Evolutionary conservation across 2,888 invertebrate species (phyloP).

Genomic region (Campoplex capitator): DNA sequence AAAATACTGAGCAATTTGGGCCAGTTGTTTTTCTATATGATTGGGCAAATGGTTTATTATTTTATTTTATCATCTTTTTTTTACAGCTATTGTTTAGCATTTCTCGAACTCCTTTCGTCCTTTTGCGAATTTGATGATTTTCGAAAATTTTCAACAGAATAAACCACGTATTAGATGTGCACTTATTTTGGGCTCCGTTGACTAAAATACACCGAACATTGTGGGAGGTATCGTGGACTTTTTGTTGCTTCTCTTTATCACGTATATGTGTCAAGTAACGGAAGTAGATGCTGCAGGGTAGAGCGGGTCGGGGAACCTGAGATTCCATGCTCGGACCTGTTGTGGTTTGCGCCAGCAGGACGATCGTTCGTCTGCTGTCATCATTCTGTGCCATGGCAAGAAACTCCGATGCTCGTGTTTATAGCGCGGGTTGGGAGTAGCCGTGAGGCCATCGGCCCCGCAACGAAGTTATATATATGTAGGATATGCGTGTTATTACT

Average conservation of each 20-base stretch:
- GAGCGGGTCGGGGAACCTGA: constrained; percentile 11
- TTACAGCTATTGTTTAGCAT: too few relatives aligned
- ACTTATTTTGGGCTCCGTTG: background rate
- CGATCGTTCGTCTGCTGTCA: constrained; percentile 1
- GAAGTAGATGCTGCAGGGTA: constrained; percentile 16
- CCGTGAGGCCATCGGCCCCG: constrained; percentile 37
- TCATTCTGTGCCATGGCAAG: constrained; percentile 35
- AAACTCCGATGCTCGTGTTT: constrained; percentile 2
- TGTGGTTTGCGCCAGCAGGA: constrained; percentile 1
- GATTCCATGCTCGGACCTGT: constrained; percentile 32
- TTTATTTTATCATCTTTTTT: too few relatives aligned
- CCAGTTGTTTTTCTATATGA: too few relatives aligned
- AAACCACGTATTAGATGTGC: too few relatives aligned
- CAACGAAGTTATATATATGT: background rate
- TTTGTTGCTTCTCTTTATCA: constrained; percentile 4
- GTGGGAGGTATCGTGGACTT: background rate
- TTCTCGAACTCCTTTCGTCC: too few relatives aligned
- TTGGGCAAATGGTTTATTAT: too few relatives aligned
- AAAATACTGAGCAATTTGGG: too few relatives aligned
- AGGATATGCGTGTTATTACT: background rate
- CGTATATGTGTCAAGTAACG: constrained; percentile 42
- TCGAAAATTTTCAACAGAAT: background rate
- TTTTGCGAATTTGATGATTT: background rate
- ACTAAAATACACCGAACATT: background rate
- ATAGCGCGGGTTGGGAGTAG: constrained; percentile 10